A percentile compares a stretch with the other conserved stretches of the same genome.
phyloP scores from a whole-genome alignment of 1,140 invertebrate species.

The Lucilia sericata region DNA sequence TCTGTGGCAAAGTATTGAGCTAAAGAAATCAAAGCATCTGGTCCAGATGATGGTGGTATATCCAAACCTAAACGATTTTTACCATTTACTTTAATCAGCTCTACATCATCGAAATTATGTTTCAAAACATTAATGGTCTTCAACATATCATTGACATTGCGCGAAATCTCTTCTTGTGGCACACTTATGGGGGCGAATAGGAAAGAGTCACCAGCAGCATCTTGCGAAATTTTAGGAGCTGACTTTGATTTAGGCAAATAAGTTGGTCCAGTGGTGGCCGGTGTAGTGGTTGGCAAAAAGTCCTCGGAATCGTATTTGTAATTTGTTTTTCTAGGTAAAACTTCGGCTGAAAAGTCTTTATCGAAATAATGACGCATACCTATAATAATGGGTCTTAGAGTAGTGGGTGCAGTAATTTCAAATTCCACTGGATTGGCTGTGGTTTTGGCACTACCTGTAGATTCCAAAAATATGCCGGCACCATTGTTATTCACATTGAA shows the following conservation, averaged over 20 bases:
- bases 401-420: conserved; percentile 53
- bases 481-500: conserved; percentile 40
- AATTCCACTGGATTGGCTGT: background rate
- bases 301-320: conserved; percentile 24
- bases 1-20: conserved; percentile 81
- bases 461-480: conserved; percentile 3
- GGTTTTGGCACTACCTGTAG: background rate
- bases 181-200: conserved; percentile 55
- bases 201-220: conserved; percentile 56
- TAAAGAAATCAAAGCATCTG: conserved; percentile 80
- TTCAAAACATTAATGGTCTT: conserved; percentile 67
- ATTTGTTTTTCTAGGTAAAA: conserved; percentile 46
- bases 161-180: conserved; percentile 58
- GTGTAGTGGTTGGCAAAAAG: conserved; percentile 46
- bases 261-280: conserved; percentile 59
- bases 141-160: conserved; percentile 68
- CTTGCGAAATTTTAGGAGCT: conserved; percentile 47
- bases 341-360: conserved; percentile 44
- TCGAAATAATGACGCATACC: conserved; percentile 63
- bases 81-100: conserved; percentile 31
- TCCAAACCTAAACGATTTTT: conserved; percentile 71
- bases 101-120: conserved; percentile 54
- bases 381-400: conserved; percentile 58
- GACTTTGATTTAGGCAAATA: conserved; percentile 59
- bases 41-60: conserved; percentile 77